phyloP scores from a whole-genome alignment of 2,113 vertebrate species.

The Perognathus longimembris region DNA sequence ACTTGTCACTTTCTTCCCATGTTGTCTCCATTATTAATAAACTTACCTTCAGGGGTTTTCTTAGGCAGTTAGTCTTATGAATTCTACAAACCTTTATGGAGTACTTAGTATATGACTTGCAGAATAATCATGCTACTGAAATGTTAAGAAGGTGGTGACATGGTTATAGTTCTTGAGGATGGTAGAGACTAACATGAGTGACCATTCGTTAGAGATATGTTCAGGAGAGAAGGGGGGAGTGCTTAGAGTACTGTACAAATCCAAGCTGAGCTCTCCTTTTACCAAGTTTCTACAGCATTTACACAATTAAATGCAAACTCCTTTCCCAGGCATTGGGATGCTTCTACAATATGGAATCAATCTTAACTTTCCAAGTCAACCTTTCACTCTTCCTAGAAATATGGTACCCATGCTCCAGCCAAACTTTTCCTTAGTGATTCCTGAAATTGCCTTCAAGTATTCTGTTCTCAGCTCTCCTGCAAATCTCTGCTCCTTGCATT shows the following conservation, averaged over 20 bases:
- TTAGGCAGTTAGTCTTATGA: not conserved
- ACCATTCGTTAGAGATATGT: not conserved
- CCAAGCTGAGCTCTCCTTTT: not conserved
- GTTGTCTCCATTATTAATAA: not conserved
- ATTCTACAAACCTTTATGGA: not conserved
- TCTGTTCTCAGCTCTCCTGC: not conserved
- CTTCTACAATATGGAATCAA: not conserved
- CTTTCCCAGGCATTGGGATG: not conserved
- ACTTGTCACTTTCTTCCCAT: not conserved
- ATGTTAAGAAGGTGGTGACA: not conserved
- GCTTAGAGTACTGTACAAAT: not conserved
- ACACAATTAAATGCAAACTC: constrained; percentile 8
- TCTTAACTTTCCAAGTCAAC: constrained; percentile 35
- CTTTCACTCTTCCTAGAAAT: not conserved
- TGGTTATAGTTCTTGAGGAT: not conserved
- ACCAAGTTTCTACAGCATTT: not conserved
- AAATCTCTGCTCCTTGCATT: not conserved
- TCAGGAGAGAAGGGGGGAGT: not conserved
- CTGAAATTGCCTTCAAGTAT: constrained; percentile 22
- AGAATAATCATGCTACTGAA: not conserved
- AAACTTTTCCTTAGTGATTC: constrained; percentile 15
- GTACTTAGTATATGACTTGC: not conserved
- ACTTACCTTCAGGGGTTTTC: not conserved
- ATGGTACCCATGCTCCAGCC: not conserved
- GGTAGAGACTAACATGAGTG: not conserved